Evolutionary conservation across 2,797 vertebrate species (phyloP).

Genomic region (Sphaeramia orbicularis): DNA sequence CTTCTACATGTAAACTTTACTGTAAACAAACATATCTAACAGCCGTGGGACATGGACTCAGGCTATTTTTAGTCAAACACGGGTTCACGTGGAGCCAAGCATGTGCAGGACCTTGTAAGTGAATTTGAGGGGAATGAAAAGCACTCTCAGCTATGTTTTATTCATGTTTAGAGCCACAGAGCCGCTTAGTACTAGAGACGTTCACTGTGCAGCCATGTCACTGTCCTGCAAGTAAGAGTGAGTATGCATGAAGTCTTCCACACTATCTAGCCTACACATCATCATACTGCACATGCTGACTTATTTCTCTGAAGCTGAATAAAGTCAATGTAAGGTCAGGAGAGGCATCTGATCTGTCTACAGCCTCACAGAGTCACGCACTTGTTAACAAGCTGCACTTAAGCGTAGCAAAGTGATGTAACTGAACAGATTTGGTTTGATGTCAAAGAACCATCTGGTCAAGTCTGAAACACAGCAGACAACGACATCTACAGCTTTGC

Average conservation of each 20-base stretch:
- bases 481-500: constrained; percentile 39
- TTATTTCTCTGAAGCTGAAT: constrained; percentile 16
- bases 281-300: constrained; percentile 4
- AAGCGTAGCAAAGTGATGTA: constrained; percentile 16
- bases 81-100: constrained; percentile 70
- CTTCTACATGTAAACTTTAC: constrained; percentile 18
- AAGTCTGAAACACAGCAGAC: constrained; percentile 55
- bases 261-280: neutral
- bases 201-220: constrained; percentile 23
- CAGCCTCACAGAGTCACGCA: constrained; percentile 7
- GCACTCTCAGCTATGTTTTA: constrained; percentile 75
- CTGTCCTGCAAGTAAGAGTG: constrained; percentile 38
- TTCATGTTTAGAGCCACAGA: constrained; percentile 68
- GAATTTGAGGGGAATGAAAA: constrained; percentile 66
- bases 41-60: constrained; percentile 23
- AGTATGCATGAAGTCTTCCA: constrained; percentile 16
- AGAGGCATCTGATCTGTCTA: constrained; percentile 10
- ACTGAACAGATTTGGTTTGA: neutral
- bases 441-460: constrained; percentile 52
- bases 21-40: constrained; percentile 54
- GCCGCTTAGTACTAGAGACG: constrained; percentile 45
- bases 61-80: constrained; percentile 77
- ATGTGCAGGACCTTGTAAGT: constrained; percentile 76
- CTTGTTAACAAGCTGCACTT: constrained; percentile 38
- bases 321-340: constrained; percentile 10